phyloP scores from a whole-genome alignment of 2,888 invertebrate genomes.

The Netelia inedita region DNA sequence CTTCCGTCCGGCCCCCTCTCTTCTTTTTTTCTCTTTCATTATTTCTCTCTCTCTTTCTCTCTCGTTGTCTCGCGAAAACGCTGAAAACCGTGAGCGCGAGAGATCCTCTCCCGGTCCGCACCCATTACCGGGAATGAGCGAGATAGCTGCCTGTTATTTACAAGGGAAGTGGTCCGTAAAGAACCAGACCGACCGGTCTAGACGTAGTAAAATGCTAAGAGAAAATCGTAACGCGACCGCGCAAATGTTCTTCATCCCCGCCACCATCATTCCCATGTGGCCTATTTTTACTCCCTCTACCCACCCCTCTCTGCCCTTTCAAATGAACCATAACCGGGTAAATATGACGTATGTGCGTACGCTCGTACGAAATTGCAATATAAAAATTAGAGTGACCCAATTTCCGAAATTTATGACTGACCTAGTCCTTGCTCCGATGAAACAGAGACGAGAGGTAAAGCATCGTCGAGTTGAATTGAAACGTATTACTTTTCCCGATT shows the following conservation, averaged over 20 bases:
- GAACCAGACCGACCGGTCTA: constrained; percentile 71
- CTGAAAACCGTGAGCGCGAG: constrained; percentile 6
- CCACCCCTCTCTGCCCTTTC: neutral
- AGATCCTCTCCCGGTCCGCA: constrained; percentile 17
- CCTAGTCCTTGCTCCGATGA: too few relatives aligned
- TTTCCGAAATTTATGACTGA: too few relatives aligned
- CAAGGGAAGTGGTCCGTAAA: constrained; percentile 73
- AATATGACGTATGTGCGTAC: neutral
- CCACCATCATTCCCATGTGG: constrained; percentile 50
- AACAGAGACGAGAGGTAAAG: too few relatives aligned
- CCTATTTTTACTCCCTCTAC: constrained; percentile 57
- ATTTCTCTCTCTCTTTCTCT: neutral
- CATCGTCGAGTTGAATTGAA: too few relatives aligned
- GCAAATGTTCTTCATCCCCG: constrained; percentile 64
- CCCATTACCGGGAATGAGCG: constrained; percentile 64
- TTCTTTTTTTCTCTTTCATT: too few relatives aligned
- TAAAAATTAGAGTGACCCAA: neutral
- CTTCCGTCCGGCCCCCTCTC: constrained; percentile 37
- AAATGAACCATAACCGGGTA: constrained; percentile 5
- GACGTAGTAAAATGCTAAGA: constrained; percentile 72
- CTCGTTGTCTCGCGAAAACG: constrained; percentile 6
- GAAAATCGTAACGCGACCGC: constrained; percentile 55
- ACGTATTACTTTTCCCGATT: neutral
- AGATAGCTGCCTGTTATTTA: constrained; percentile 72
- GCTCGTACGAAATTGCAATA: neutral